Evolutionary conservation across 1,140 invertebrate species (phyloP).

Genomic region (Solenopsis fugax): DNA sequence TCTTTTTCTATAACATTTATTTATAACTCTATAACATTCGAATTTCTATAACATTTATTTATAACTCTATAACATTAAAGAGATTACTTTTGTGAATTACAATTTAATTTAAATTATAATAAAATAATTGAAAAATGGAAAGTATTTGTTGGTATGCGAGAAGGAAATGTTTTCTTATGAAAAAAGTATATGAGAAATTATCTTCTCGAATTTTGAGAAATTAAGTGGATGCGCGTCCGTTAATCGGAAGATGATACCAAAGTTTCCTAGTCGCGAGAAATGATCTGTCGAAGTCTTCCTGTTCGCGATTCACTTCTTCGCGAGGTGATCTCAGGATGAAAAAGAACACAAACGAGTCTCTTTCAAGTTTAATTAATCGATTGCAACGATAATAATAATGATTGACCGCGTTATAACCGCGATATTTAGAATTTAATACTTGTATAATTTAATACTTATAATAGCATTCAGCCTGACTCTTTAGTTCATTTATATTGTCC

Average conservation of each 20-base stretch:
- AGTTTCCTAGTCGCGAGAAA: constrained; percentile 19
- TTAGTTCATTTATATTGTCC: too few relatives aligned
- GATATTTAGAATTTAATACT: background rate
- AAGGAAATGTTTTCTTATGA: background rate
- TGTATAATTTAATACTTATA: too few relatives aligned
- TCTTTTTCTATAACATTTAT: background rate
- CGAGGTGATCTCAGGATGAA: constrained; percentile 28
- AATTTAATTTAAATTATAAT: too few relatives aligned
- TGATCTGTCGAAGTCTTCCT: background rate
- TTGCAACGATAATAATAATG: constrained; percentile 75
- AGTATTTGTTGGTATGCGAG: background rate
- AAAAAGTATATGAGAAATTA: background rate
- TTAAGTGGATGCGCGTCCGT: background rate
- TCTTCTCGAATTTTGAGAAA: constrained; percentile 28
- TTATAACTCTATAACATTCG: background rate
- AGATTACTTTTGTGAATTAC: background rate
- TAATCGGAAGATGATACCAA: background rate
- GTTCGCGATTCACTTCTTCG: background rate
- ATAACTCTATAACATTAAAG: background rate
- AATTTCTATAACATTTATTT: background rate
- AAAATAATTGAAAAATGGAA: background rate
- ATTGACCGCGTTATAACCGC: constrained; percentile 62
- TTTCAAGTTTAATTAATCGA: constrained; percentile 69
- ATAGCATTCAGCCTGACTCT: too few relatives aligned
- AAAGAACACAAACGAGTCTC: constrained; percentile 49